These are phyloP conservation scores for Mesembrinibis cayennensis DNA, from an alignment of 2,113 vertebrate species.

Conservation along the genomic window DNA sequence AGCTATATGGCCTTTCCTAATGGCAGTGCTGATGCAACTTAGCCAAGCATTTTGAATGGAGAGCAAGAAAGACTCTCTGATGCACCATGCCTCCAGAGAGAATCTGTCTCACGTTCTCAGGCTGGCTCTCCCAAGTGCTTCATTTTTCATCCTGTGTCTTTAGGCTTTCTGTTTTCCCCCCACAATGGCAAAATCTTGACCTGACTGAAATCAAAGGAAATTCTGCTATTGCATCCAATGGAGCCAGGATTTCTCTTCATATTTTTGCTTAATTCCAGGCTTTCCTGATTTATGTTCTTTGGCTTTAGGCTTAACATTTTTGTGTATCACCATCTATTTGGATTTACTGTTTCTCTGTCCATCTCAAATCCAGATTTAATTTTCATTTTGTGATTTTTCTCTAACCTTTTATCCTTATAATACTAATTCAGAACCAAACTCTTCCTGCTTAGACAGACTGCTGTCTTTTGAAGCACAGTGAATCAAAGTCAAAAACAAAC, in stretches of 20 bases:
- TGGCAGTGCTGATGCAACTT: background rate
- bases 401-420: background rate
- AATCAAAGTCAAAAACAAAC: background rate
- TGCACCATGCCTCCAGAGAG: background rate
- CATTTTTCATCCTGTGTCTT: background rate
- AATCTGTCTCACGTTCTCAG: background rate
- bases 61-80: background rate
- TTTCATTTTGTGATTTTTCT: background rate
- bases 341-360: background rate
- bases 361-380: background rate
- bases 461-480: background rate
- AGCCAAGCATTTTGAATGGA: background rate
- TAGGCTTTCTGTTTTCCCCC: background rate
- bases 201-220: background rate
- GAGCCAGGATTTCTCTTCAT: background rate
- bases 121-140: background rate
- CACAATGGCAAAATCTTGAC: background rate
- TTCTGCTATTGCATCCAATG: background rate
- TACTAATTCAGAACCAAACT: background rate
- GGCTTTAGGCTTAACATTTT: background rate
- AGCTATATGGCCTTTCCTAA: background rate
- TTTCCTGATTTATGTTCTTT: background rate
- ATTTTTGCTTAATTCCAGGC: background rate
- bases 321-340: background rate
- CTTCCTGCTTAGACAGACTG: background rate